These are phyloP conservation scores for Okamejei kenojei DNA, from an alignment of 2,797 vertebrate genomes.

Conservation along the genomic window DNA sequence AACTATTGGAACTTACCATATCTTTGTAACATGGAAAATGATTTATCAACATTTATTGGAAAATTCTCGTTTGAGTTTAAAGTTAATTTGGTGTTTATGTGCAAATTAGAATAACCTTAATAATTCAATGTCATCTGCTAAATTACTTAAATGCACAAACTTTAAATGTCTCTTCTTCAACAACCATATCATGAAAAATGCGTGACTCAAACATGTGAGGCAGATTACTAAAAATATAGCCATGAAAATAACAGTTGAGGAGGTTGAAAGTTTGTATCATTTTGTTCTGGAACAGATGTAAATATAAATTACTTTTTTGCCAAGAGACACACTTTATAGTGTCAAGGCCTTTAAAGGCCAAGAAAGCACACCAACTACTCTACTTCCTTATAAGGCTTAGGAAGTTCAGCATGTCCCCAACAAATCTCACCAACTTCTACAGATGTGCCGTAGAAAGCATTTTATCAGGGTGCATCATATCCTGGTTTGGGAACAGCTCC, in stretches of 20 bases:
- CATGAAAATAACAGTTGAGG: not conserved
- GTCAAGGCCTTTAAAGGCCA: too few relatives aligned
- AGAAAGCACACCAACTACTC: too few relatives aligned
- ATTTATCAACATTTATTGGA: not conserved
- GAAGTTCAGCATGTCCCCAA: too few relatives aligned
- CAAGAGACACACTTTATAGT: too few relatives aligned
- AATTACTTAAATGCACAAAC: not conserved
- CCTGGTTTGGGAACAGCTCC: too few relatives aligned
- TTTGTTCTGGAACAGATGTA: not conserved
- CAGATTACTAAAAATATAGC: not conserved
- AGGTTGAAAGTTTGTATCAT: not conserved
- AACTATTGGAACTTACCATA: not conserved
- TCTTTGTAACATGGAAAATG: not conserved
- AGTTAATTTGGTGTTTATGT: not conserved
- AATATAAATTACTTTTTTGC: too few relatives aligned
- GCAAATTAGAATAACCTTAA: not conserved
- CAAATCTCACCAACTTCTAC: too few relatives aligned
- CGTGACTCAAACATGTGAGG: not conserved
- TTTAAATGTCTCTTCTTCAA: not conserved
- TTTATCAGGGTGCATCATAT: too few relatives aligned
- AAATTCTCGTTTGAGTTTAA: not conserved
- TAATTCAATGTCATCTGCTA: not conserved
- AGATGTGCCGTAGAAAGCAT: too few relatives aligned
- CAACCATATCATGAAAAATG: not conserved
- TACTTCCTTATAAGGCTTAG: too few relatives aligned